Conservation (phyloP, 2,888 invertebrate species). For the Xestia rhomboidea region DNA sequence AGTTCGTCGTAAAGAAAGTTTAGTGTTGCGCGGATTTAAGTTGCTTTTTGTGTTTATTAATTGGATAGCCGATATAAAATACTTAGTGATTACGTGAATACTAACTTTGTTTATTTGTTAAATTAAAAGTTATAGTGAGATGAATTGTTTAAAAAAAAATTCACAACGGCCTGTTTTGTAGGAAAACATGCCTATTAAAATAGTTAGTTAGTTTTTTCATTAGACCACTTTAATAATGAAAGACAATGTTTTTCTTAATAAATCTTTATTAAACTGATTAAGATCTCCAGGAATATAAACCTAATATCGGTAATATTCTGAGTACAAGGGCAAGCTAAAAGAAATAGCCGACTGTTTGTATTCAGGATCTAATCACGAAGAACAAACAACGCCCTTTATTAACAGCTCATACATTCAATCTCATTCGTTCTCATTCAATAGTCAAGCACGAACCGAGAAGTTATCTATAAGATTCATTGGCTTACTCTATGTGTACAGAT, state of each 20-base stretch:
- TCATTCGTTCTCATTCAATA: constrained; percentile 65
- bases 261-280: constrained; percentile 10
- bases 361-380: constrained; percentile 75
- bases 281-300: constrained; percentile 18
- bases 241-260: not conserved
- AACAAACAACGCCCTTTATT: constrained; percentile 73
- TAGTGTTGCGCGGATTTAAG: constrained; percentile 59
- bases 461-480: constrained; percentile 27
- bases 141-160: not conserved
- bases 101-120: not conserved
- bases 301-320: constrained; percentile 35
- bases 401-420: constrained; percentile 64
- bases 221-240: not conserved
- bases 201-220: not conserved
- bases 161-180: not conserved
- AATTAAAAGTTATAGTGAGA: not conserved
- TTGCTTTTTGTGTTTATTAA: constrained; percentile 62
- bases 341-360: constrained; percentile 45
- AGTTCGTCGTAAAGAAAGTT: constrained; percentile 70
- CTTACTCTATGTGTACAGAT: constrained; percentile 40
- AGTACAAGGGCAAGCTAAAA: constrained; percentile 23
- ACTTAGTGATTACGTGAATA: constrained; percentile 9
- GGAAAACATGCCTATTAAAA: not conserved
- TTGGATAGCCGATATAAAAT: constrained; percentile 22
- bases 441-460: constrained; percentile 38